phyloP scores from a whole-genome alignment of 2,888 invertebrate genomes.

The Linnaemya vulpina region DNA sequence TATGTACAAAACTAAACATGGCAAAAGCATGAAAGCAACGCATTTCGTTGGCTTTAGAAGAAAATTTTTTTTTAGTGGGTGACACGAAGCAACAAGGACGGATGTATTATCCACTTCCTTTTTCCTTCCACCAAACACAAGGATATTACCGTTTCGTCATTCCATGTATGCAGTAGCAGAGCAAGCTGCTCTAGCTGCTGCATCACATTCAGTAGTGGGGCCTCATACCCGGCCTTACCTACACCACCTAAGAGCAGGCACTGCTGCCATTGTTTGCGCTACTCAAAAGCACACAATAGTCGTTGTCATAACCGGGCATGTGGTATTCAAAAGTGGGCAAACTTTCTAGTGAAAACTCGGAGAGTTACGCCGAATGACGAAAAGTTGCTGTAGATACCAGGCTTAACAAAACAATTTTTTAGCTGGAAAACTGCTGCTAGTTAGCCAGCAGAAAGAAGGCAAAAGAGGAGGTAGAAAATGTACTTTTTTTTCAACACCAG shows the following conservation, averaged over 20 bases:
- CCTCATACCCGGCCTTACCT: constrained; percentile 45
- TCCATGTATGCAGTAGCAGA: constrained; percentile 60
- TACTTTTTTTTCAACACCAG: background rate
- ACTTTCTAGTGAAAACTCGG: constrained; percentile 25
- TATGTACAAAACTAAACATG: constrained; percentile 33
- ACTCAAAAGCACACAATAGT: constrained; percentile 40
- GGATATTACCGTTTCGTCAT: constrained; percentile 84
- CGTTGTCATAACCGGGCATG: constrained; percentile 51
- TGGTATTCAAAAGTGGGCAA: constrained; percentile 56
- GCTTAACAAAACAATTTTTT: constrained; percentile 24
- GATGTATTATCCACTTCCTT: constrained; percentile 84
- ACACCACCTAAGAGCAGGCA: constrained; percentile 44
- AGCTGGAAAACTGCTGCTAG: constrained; percentile 12
- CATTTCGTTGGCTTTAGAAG: constrained; percentile 64
- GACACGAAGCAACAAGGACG: constrained; percentile 84
- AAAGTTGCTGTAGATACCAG: constrained; percentile 56
- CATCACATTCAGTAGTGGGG: constrained; percentile 20
- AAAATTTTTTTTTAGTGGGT: constrained; percentile 81
- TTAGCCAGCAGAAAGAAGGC: background rate
- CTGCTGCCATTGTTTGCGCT: constrained; percentile 28
- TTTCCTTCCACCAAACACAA: constrained; percentile 84
- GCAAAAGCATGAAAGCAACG: constrained; percentile 73
- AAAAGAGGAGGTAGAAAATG: constrained; percentile 6
- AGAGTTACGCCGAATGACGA: constrained; percentile 34
- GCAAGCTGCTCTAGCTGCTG: constrained; percentile 24